Evolutionary conservation across 2,797 vertebrate species (phyloP).

Genomic region (Anabas testudineus): DNA sequence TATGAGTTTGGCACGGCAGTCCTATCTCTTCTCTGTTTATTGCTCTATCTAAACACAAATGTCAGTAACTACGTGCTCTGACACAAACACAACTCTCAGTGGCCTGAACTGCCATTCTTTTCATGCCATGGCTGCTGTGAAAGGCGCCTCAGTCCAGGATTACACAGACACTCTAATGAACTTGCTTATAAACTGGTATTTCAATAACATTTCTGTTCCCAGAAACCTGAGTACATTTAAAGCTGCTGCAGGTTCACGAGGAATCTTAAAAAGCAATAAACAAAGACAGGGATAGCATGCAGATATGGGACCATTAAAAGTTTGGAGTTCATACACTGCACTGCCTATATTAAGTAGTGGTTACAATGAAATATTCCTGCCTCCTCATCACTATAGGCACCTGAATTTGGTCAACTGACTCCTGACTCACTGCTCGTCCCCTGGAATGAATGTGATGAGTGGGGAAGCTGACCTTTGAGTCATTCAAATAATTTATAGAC

Average conservation of each 20-base stretch:
- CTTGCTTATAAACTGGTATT: slow-evolving; percentile 38
- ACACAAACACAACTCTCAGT: slow-evolving; percentile 49
- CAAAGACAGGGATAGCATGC: slow-evolving; percentile 1
- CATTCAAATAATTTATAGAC: slow-evolving; percentile 54
- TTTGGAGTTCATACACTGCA: slow-evolving; percentile 53
- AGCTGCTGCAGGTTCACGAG: slow-evolving; percentile 23
- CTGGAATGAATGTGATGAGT: slow-evolving; percentile 50
- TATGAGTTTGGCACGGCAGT: slow-evolving; percentile 51
- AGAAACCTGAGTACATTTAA: slow-evolving; percentile 41
- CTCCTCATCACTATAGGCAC: slow-evolving; percentile 36
- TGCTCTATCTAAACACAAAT: slow-evolving; percentile 57
- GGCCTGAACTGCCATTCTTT: slow-evolving; percentile 44
- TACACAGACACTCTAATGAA: slow-evolving; percentile 56
- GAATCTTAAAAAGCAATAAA: slow-evolving; percentile 13
- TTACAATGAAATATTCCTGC: slow-evolving; percentile 19
- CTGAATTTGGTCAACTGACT: slow-evolving; percentile 40
- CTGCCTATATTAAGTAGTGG: slow-evolving; percentile 12
- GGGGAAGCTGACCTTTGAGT: slow-evolving; percentile 66
- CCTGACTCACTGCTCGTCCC: slow-evolving; percentile 44
- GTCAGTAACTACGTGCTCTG: slow-evolving; percentile 53
- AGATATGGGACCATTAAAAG: slow-evolving; percentile 51
- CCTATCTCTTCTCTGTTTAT: slow-evolving; percentile 62
- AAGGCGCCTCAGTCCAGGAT: slow-evolving; percentile 36
- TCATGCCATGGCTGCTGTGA: slow-evolving; percentile 47
- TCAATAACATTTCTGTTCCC: slow-evolving; percentile 47